Base-by-base conservation (phyloP, 2,113 vertebrate species). In the Melanotaenia duboulayi region DNA sequence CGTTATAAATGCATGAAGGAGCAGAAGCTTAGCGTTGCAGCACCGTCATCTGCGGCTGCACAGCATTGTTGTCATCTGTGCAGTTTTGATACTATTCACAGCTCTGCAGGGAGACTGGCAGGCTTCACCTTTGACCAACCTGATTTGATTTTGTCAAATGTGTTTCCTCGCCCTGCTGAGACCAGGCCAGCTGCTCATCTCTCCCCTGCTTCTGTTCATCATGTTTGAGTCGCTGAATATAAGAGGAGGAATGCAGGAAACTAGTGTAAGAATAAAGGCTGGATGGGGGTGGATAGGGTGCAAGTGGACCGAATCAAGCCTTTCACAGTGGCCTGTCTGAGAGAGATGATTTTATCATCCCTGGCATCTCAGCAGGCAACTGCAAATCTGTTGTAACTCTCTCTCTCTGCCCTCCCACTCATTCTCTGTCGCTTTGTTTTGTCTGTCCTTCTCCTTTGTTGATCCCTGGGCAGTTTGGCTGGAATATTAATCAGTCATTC, bases 71-170 rank as follows among this genome's bases (percentile, higher is more conserved):
- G 58, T 81, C 76, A 59, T 65, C 77, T 79, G 63, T 25, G 48
- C 61, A 44, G 61, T 11, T 56, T 66, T 80, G 68, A 80, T 76
- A 74, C 67, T 58, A 57, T 77, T 78, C 11, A 6, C 6, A 0
- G 17, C 63, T 73, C 76, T 57, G 6, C 42, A 4, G 84, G 56
- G 74, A 76, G 52, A 78, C 16, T 6, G 61, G 49, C 59, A 46
- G 66, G 67, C 62, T 63, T 86, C 85, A 90, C 84, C 89, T 92
- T 89, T 92, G 91, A 90, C 90, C 59, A 7, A 74, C 72, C 77
- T 86, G 85, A 93, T 92, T 91, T 86, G 89, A 92, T 91, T 91
- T 89, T 81, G 69, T 85, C 74, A 80, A 86, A 88, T 81, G 71
- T 85, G 85, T 79, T 87, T 80, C 68, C 68, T 88, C 10, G 54